These are phyloP conservation scores for Chiridota heheva DNA, from an alignment of 35 echinoderm and acorn worm species.

Conservation along the genomic window DNA sequence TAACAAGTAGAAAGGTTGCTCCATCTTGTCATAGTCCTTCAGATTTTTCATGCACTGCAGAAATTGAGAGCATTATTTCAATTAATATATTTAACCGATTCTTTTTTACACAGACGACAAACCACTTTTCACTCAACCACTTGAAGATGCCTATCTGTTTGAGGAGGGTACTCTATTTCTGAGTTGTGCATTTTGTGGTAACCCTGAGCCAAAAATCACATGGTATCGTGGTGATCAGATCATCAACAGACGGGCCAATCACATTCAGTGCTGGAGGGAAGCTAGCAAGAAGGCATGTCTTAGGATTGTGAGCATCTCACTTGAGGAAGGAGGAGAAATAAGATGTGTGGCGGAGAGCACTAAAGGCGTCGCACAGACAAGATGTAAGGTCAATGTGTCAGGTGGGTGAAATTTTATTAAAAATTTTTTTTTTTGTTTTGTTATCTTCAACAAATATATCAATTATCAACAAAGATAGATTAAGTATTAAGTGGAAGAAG, in stretches of 20 bases:
- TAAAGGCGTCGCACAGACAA: constrained; percentile 48
- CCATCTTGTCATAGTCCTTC: too few species aligned
- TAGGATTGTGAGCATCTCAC: constrained; percentile 52
- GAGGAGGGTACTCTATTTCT: constrained; percentile 67
- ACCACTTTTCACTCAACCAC: constrained; percentile 61
- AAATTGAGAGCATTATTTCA: too few species aligned
- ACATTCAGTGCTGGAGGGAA: constrained; percentile 59
- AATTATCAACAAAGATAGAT: too few species aligned
- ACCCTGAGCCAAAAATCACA: constrained; percentile 63
- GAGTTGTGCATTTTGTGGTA: constrained; percentile 68
- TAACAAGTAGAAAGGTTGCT: too few species aligned
- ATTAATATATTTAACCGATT: too few species aligned
- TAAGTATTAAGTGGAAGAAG: too few species aligned
- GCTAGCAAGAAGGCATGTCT: constrained; percentile 57
- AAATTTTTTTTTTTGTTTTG: too few species aligned
- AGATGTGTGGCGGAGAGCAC: constrained; percentile 83
- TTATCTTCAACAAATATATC: too few species aligned
- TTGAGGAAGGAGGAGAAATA: constrained; percentile 66
- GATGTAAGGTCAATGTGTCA: constrained; percentile 63
- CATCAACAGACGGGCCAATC: constrained; percentile 43
- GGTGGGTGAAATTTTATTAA: constrained; percentile 58
- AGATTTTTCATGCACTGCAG: too few species aligned
- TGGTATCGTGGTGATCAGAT: constrained; percentile 66
- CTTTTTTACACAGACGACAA: constrained; percentile 54
- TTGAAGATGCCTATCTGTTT: constrained; percentile 64